Conservation (phyloP, 2,113 vertebrate genomes). For the Coptodon rendalli region DNA sequence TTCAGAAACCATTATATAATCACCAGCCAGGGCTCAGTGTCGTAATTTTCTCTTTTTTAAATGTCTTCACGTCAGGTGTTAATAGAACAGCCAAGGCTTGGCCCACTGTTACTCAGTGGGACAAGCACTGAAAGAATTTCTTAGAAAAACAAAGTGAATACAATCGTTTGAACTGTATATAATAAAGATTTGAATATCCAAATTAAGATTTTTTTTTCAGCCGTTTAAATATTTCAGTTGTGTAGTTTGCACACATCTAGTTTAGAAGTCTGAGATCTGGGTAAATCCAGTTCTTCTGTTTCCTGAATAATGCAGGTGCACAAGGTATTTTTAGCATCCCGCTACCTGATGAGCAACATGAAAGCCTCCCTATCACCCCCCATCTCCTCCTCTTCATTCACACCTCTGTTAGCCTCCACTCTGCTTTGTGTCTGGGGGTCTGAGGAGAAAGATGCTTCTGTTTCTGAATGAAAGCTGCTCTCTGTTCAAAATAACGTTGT, state of each 20-base stretch:
- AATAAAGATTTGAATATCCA: neutral
- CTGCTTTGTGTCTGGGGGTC: neutral
- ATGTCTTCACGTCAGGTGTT: slow-evolving; percentile 33
- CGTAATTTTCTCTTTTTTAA: slow-evolving; percentile 28
- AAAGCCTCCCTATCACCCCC: neutral
- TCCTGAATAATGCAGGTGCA: slow-evolving; percentile 53
- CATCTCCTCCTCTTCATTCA: neutral
- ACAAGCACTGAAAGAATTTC: neutral
- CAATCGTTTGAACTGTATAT: neutral
- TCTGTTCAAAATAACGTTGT: slow-evolving; percentile 63
- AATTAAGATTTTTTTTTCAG: neutral
- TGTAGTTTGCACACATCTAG: neutral
- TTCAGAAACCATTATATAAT: slow-evolving; percentile 54
- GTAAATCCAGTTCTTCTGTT: slow-evolving; percentile 1
- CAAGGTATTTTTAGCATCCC: slow-evolving; percentile 39
- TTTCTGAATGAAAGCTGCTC: slow-evolving; percentile 63
- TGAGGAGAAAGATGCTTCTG: slow-evolving; percentile 49
- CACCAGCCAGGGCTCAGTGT: slow-evolving; percentile 4
- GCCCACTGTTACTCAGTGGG: neutral
- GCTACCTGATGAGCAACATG: slow-evolving; percentile 10
- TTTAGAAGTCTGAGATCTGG: slow-evolving; percentile 3
- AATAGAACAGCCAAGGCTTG: neutral
- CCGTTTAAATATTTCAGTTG: neutral
- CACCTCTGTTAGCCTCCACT: slow-evolving; percentile 3
- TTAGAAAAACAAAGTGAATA: neutral